Evolutionary conservation across 2,113 vertebrate species (phyloP), one percentile per base, ranked within the genome.

Genomic region (Mastomys coucha): DNA sequence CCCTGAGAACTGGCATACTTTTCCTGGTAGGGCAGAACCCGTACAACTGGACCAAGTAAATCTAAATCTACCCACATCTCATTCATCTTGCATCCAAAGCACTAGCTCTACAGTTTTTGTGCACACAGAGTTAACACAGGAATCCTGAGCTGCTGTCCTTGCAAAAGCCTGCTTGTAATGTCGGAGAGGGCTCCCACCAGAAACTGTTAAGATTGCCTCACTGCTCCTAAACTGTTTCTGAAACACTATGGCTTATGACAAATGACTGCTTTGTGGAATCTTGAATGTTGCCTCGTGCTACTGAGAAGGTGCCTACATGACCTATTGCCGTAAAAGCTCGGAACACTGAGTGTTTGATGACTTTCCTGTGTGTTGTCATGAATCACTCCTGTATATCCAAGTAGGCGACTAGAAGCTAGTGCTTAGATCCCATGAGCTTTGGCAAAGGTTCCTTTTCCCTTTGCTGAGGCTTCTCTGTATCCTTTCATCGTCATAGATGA

Each of bases 1-100:
- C 96, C 96, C 91, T 92, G 89, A 98, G 95, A 96, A 97, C 81
- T 97, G 93, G 94, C 91, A 94, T 95, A 63, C 84, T 93, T 96
- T 98, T 96, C 94, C 94, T 92, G 76, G 80, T 90, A 88, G 49
- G 92, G 94, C 93, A 95, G 93, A 96, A 96, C 94, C 84, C 58
- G 20, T 73, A 88, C 94, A 88, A 86, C 87, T 96, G 89, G 96
- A 91, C 97, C 90, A 7, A 7, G 92, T 91, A 96, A 97, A 84
- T 95, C 94, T 93, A 70, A 97, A 84, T 96, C 93, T 93, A 75
- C 91, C 70, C 86, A 75, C 84, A 88, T 53, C 42, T 92, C 94
- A 91, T 92, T 92, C 94, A 84, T 51, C 95, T 95, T 72, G 31
- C 36, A 92, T 56, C 88, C 86, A 24, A 90, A 94, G 56, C 42